Conservation (phyloP, 2,888 invertebrate genomes). For the Biston stratarius region DNA sequence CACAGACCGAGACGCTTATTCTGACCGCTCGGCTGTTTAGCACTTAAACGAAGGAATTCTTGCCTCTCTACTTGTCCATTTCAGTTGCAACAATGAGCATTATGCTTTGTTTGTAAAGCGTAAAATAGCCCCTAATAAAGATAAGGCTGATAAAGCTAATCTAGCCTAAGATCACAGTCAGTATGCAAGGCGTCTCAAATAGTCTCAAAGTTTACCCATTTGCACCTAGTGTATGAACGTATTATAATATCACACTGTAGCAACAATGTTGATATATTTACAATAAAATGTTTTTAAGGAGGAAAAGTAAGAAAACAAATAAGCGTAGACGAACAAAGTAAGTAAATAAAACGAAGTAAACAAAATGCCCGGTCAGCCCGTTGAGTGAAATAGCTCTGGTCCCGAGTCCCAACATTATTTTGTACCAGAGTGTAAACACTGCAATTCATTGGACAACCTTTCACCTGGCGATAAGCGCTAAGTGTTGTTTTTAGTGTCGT, state of each 20-base stretch:
- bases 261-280: slow-evolving; percentile 43
- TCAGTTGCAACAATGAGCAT: slow-evolving; percentile 18
- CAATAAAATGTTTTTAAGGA: slow-evolving; percentile 53
- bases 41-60: slow-evolving; percentile 66
- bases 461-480: slow-evolving; percentile 75
- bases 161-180: slow-evolving; percentile 9
- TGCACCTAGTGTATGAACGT: slow-evolving; percentile 1
- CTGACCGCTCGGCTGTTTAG: slow-evolving; percentile 73
- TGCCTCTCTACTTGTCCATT: slow-evolving; percentile 48
- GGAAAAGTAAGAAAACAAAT: slow-evolving; percentile 48
- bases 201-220: slow-evolving; percentile 1
- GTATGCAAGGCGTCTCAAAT: not conserved
- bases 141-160: slow-evolving; percentile 26
- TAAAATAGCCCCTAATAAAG: slow-evolving; percentile 23
- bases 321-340: not conserved
- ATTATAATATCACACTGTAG: slow-evolving; percentile 7
- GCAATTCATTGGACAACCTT: slow-evolving; percentile 74
- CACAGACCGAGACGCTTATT: slow-evolving; percentile 62
- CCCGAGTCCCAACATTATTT: slow-evolving; percentile 39
- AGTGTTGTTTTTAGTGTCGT: slow-evolving; percentile 66
- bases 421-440: slow-evolving; percentile 64
- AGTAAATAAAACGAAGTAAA: slow-evolving; percentile 54
- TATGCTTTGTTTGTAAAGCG: slow-evolving; percentile 9
- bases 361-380: slow-evolving; percentile 52
- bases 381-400: slow-evolving; percentile 50